Base-by-base conservation (phyloP, 2,113 vertebrate species). In the Tetrax tetrax region DNA sequence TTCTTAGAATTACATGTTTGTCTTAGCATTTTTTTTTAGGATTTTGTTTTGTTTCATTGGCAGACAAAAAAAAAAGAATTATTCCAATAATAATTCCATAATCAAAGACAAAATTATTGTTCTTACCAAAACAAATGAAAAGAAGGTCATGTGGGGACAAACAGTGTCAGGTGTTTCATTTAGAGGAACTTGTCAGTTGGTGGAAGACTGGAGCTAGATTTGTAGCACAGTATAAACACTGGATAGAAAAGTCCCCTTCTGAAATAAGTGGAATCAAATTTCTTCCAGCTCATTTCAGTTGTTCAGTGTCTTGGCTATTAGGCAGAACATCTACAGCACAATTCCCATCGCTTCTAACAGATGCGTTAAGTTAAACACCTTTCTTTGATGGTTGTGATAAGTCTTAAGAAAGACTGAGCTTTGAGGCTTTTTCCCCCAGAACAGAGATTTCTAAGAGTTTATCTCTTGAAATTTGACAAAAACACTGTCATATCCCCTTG, bases 201-300 rank as follows among this genome's bases (percentile, higher is more conserved):
- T 25, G 9, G 48, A 71, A 90, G n/a, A 43, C 9, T 14, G 12
- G 17, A 66, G 23, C 13, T 65, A 22, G 43, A 54, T 60, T 54
- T 21, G 5, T 20, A 54, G 14, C 41, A 18, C 14, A 7, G 23
- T 6, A 31, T 1, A 28, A 0, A 4, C 9, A 22, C 15, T 19
- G 23, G 11, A n/a, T 5, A 48, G 14, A 14, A 71, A 19, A 43
- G 15, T 14, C 6, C 6, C 11, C 14, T 66, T 28, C 23, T 28
- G 20, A 83, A 94, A 71, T 4, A 71, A 28, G 6, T 5, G 9
- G 28, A 7, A 53, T 43, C 7, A 47, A 37, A 27, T 23, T 57
- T 76, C 19, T 83, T 53, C 17, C 7, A 61, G 6, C 17, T 19
- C n/a, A 33, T 63, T 76, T 50, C 23, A 75, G 41, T 23, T 79